Evolutionary conservation across 2,113 vertebrate species (phyloP), one percentile per base, ranked within the genome.

Genomic region (Crypturellus undulatus): DNA sequence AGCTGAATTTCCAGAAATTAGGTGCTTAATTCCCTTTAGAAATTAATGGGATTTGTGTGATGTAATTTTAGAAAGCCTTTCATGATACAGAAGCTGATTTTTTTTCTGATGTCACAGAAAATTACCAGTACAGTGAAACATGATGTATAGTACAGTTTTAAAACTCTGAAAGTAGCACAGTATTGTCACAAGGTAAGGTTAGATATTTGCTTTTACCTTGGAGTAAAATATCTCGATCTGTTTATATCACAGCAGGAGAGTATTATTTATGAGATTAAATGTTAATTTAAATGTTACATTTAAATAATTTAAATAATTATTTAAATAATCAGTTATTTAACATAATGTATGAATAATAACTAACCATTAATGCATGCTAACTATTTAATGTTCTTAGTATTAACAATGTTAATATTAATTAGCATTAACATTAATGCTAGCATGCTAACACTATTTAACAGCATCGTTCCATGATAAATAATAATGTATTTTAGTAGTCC

Each of bases 1-100:
- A 73, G 64, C 10, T 91, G 75, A 43, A 59, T 62, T 71, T 17
- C 0, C 2, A 52, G 38, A 85, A 71, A 73, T 62, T 62, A 75
- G 6, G 11, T 60, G 12, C 59, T 95, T 72, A 79, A 62, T 63
- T 87, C 64, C 25, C 51, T 80, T 93, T 68, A 88, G 60, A 88
- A 94, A 88, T 80, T 62, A 83, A 77, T 70, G 79, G 85, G 71
- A 62, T 58, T 34, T 47, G 4, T 91, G 79, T 1, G 25, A 54
- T 54, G 21, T 2, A 49, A 87, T 94, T 96, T 95, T 30, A 77
- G 59, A 72, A 92, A 77, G 20, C 16, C 25, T 82, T 87, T 82
- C 65, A 34, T 52, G 36, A 20, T 54, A 28, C 59, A 82, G 70
- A 87, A 82, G 54, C 18, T 32, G 12, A 5, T 43, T 67, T 70